Evolutionary conservation across 2,797 vertebrate genomes (phyloP).

Genomic region (Harpagifer antarcticus): DNA sequence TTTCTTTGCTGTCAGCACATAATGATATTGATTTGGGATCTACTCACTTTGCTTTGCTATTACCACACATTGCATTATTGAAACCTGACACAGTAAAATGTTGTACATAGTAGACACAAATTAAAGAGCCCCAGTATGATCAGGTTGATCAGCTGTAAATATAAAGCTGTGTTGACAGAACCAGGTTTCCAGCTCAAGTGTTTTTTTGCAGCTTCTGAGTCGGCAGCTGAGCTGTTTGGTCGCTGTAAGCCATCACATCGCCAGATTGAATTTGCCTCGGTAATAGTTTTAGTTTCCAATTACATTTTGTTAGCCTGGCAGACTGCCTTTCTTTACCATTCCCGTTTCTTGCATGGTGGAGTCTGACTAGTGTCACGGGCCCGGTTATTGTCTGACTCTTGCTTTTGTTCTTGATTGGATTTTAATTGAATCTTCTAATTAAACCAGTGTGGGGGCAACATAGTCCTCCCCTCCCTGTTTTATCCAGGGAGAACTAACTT

Average conservation of each 20-base stretch:
- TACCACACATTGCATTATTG: neutral
- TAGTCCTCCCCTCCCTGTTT: neutral
- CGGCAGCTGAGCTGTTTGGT: conserved; percentile 18
- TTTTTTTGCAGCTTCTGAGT: conserved; percentile 16
- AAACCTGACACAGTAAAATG: neutral
- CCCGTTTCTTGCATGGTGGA: neutral
- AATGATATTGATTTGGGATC: neutral
- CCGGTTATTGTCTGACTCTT: conserved; percentile 38
- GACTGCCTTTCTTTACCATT: conserved; percentile 37
- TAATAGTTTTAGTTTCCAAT: conserved; percentile 72
- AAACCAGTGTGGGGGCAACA: conserved; percentile 4
- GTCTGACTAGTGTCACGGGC: conserved; percentile 19
- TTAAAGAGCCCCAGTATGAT: neutral
- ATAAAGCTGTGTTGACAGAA: conserved; percentile 41
- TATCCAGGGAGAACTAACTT: conserved; percentile 15
- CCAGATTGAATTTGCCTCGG: conserved; percentile 67
- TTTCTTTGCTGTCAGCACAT: neutral
- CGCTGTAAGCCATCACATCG: conserved; percentile 39
- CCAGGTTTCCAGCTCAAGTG: conserved; percentile 6
- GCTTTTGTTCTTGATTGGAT: conserved; percentile 49
- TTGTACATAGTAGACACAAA: neutral
- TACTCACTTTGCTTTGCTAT: neutral
- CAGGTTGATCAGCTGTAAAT: conserved; percentile 29
- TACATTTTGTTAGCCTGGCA: conserved; percentile 44
- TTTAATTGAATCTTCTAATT: conserved; percentile 53